Percentiles rank a stretch among this genome's conserved stretches.
Conservation (phyloP, 2,888 invertebrate genomes). For the Anodontia alba region DNA sequence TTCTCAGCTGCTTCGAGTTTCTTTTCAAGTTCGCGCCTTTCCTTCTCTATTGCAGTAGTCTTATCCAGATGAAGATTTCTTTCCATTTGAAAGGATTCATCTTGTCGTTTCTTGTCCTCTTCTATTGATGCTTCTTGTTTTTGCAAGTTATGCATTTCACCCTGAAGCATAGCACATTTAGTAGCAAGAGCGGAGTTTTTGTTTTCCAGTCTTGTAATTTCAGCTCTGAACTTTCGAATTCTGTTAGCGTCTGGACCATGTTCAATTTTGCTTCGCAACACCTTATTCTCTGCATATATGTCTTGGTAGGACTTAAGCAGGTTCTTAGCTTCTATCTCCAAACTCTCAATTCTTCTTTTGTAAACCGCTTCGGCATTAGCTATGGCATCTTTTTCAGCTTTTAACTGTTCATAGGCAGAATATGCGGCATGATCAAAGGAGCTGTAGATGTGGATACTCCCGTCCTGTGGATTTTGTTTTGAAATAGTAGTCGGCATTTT, state of each 20-base stretch:
- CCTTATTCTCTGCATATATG: slow-evolving; percentile 56
- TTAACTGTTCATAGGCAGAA: slow-evolving; percentile 51
- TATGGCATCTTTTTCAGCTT: slow-evolving; percentile 55
- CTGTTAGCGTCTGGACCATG: slow-evolving; percentile 50
- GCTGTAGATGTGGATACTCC: slow-evolving; percentile 19
- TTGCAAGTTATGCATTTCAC: slow-evolving; percentile 32
- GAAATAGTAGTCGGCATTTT: slow-evolving; percentile 6
- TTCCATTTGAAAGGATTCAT: slow-evolving; percentile 52
- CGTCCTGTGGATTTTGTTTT: neutral
- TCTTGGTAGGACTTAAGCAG: slow-evolving; percentile 53
- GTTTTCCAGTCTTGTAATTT: slow-evolving; percentile 51
- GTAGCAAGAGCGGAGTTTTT: slow-evolving; percentile 33
- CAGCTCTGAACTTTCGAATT: slow-evolving; percentile 47
- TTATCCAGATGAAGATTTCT: slow-evolving; percentile 47
- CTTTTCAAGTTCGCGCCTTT: slow-evolving; percentile 41
- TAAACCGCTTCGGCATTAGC: slow-evolving; percentile 49
- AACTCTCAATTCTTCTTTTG: slow-evolving; percentile 39
- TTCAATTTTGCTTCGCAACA: slow-evolving; percentile 48
- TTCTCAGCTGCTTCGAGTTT: slow-evolving; percentile 39
- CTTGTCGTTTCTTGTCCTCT: slow-evolving; percentile 48
- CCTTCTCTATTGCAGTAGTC: slow-evolving; percentile 37
- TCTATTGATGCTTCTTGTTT: slow-evolving; percentile 35
- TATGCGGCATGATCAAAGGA: slow-evolving; percentile 60
- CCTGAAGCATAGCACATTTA: slow-evolving; percentile 36
- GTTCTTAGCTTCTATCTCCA: slow-evolving; percentile 50